A percentile compares a stretch with the other conserved stretches of the same genome.
These are phyloP conservation scores for Epinephelus cyanopodus DNA, from an alignment of 2,113 vertebrate species.

Conservation along the genomic window DNA sequence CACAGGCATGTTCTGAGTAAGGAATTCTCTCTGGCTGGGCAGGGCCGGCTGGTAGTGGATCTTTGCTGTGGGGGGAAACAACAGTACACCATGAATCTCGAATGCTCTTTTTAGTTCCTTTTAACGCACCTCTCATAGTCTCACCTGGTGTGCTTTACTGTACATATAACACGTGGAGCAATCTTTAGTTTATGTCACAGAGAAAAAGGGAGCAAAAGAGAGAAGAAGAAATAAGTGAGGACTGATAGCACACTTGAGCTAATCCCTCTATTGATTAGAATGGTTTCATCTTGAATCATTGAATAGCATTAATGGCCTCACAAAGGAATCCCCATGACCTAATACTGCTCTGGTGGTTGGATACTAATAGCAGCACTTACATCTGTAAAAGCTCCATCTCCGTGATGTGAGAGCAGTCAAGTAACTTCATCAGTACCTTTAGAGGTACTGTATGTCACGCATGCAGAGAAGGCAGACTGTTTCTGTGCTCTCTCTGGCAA, in stretches of 20 bases:
- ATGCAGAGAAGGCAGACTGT: constrained; percentile 29
- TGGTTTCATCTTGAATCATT: constrained; percentile 67
- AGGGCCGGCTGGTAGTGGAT: constrained; percentile 75
- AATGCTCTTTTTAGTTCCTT: not conserved
- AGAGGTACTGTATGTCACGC: constrained; percentile 35
- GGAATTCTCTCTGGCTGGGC: constrained; percentile 71
- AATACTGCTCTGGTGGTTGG: constrained; percentile 41
- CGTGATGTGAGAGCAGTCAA: constrained; percentile 37
- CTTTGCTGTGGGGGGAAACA: constrained; percentile 65
- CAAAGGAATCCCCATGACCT: constrained; percentile 62
- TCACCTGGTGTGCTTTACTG: constrained; percentile 8
- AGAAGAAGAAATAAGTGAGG: constrained; percentile 24
- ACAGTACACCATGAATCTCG: constrained; percentile 25
- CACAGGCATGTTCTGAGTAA: constrained; percentile 79
- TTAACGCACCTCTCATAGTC: not conserved
- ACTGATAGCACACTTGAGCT: constrained; percentile 48
- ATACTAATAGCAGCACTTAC: constrained; percentile 58
- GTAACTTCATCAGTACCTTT: constrained; percentile 54
- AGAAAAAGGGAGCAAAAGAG: constrained; percentile 1
- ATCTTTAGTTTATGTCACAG: constrained; percentile 10
- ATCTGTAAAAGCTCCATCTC: constrained; percentile 58
- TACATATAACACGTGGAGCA: not conserved
- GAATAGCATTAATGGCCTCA: constrained; percentile 64
- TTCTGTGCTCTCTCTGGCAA: constrained; percentile 40
- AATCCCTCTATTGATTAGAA: constrained; percentile 71